These are phyloP conservation scores for Stratiolaelaps scimitus DNA, from an alignment of 1,140 invertebrate genomes.

Conservation along the genomic window DNA sequence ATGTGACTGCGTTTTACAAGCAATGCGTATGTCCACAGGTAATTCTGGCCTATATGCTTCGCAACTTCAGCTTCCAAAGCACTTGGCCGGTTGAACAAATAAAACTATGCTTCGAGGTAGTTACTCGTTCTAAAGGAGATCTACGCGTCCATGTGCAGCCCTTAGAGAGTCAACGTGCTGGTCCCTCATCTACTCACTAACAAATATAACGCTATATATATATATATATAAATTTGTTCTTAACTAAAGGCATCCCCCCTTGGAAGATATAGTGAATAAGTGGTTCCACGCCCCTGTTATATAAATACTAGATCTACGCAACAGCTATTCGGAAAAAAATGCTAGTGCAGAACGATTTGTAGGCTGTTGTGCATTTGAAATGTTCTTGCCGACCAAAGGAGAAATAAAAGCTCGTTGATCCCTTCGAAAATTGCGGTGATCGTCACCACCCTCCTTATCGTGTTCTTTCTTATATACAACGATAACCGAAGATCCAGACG, in stretches of 20 bases:
- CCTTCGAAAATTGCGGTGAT: not conserved
- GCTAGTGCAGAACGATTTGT: not conserved
- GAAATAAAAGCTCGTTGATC: not conserved
- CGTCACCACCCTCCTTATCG: not conserved
- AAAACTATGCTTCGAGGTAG: not conserved
- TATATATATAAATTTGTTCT: too few relatives aligned
- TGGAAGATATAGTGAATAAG: too few relatives aligned
- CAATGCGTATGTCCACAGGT: not conserved
- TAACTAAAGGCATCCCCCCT: too few relatives aligned
- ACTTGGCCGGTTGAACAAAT: not conserved
- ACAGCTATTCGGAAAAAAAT: not conserved
- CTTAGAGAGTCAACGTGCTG: too few relatives aligned
- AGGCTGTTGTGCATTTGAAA: too few relatives aligned
- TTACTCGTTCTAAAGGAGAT: not conserved
- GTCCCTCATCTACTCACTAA: too few relatives aligned
- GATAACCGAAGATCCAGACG: conserved; percentile 3
- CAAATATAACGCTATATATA: too few relatives aligned
- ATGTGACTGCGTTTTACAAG: not conserved
- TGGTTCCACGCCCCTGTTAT: too few relatives aligned
- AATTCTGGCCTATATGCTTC: not conserved
- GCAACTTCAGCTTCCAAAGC: not conserved
- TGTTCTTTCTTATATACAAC: conserved; percentile 26
- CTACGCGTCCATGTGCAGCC: not conserved
- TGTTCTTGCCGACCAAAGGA: not conserved
- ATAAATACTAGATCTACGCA: too few relatives aligned